Base-by-base conservation (phyloP, 2,797 vertebrate species). In the Peromyscus attwateri region DNA sequence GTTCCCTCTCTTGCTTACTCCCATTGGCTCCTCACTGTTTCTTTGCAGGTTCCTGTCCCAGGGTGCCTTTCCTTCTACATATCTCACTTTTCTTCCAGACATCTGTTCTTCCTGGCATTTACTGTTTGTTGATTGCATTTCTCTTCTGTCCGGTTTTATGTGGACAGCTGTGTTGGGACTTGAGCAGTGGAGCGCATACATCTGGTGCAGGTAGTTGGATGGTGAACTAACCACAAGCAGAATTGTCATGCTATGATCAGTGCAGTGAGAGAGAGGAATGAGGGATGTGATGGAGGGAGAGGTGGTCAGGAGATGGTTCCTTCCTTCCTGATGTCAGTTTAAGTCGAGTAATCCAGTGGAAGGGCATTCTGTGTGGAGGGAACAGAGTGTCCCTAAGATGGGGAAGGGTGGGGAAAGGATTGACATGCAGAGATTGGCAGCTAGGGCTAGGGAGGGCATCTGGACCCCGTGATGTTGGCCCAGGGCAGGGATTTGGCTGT, bases 231-330 rank as follows among this genome's bases (percentile, higher is more conserved):
- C 16, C 31, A 12, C 19, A 37, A 43, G 31, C 66, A 75, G 29
- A 37, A n/a, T 29, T 29, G 34, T 46, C 34, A 9, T 0, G 6
- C 16, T 9, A n/a, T 0, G 55, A 14, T 96, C 92, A 87, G 2
- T n/a, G 40, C 12, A 52, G n/a, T 3, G 31, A 79, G 79, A 71
- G 91, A 95, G 95, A 83, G n/a, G 19, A 1, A 27, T 1, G 37
- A 68, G 68, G 71, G 96, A 66, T 37, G 19, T 80, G 88, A 55
- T 1, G 73, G 89, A 37, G 52, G 68, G 68, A 43, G 49, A 82
- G 91, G 60, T 76, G 91, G 84, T 57, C 89, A 49, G 49, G 77
- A 92, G 92, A 31, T 43, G n/a, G 81, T 17, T 46, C 43, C 11
- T 66, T 87, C 83, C 46, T 93, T 87, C 71, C 55, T 66, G n/a